These are phyloP conservation scores for Corythornis cristatus DNA, from an alignment of 2,113 vertebrate species.

Conservation along the genomic window DNA sequence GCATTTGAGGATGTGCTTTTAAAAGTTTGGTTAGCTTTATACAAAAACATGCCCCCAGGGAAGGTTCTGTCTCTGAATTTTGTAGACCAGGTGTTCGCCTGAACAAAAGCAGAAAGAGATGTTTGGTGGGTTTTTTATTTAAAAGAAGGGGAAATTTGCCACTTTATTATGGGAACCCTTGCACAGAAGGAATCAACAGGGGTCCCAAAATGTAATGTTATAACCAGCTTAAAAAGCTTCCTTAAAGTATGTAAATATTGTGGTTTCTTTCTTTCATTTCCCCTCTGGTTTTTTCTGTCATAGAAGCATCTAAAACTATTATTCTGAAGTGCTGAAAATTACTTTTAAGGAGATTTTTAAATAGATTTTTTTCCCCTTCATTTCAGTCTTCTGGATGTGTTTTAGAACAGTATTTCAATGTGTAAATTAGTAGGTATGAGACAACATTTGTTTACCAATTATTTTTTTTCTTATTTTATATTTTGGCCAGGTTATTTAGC, in stretches of 20 bases:
- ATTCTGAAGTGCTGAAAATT: neutral
- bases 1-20: neutral
- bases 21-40: conserved; percentile 45
- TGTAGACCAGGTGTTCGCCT: conserved; percentile 58
- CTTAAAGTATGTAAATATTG: conserved; percentile 20
- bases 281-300: neutral
- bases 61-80: conserved; percentile 55
- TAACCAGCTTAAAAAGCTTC: neutral
- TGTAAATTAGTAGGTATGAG: neutral
- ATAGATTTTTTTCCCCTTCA: neutral
- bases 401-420: neutral
- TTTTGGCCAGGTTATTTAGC: neutral
- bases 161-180: conserved; percentile 3
- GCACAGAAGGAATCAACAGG: conserved; percentile 17
- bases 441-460: neutral
- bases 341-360: neutral
- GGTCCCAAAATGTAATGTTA: conserved; percentile 8
- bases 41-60: conserved; percentile 44
- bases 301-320: neutral
- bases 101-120: conserved; percentile 12
- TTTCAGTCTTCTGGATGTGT: neutral
- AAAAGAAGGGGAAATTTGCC: neutral
- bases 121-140: neutral
- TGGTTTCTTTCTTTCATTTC: conserved; percentile 1
- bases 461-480: neutral